Percentiles rank a stretch among this genome's conserved stretches.
Evolutionary conservation across 1,140 invertebrate genomes (phyloP).

Genomic region (Bombus pascuorum): DNA sequence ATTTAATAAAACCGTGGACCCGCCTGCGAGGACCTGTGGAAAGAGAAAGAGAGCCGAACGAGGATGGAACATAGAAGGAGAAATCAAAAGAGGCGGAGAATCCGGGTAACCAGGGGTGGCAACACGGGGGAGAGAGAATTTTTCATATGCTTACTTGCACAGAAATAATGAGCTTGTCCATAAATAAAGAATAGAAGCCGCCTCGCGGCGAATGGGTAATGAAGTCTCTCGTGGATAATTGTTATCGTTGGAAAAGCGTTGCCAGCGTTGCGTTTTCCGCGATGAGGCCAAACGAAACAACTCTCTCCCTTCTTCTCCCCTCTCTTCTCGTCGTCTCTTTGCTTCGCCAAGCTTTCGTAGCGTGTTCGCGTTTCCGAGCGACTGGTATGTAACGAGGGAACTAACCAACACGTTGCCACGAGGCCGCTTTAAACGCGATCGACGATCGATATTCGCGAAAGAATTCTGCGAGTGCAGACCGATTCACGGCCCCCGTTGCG

Average conservation of each 20-base stretch:
- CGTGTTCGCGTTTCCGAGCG: background rate
- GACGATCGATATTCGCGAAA: background rate
- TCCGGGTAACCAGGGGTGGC: constrained; percentile 37
- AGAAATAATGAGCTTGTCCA: constrained; percentile 82
- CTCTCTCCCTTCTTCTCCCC: too few relatives aligned
- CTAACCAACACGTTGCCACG: background rate
- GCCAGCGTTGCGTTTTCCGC: constrained; percentile 68
- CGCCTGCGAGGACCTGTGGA: constrained; percentile 33
- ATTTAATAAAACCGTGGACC: constrained; percentile 70
- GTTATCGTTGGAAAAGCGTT: constrained; percentile 76
- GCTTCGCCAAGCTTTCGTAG: background rate
- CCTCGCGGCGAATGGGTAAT: constrained; percentile 78
- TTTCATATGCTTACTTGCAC: constrained; percentile 82
- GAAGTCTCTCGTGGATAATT: constrained; percentile 81
- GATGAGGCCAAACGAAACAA: constrained; percentile 61
- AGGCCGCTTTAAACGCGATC: background rate
- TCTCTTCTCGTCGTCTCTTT: background rate
- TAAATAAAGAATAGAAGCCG: constrained; percentile 81
- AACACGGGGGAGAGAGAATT: constrained; percentile 67
- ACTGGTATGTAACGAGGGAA: background rate
- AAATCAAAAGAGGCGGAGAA: constrained; percentile 40
- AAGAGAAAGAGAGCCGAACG: constrained; percentile 27
- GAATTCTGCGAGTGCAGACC: background rate
- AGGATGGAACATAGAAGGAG: constrained; percentile 38
- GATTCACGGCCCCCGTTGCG: background rate